phyloP scores from a whole-genome alignment of 2,888 invertebrate genomes.

The Troides aeacus region DNA sequence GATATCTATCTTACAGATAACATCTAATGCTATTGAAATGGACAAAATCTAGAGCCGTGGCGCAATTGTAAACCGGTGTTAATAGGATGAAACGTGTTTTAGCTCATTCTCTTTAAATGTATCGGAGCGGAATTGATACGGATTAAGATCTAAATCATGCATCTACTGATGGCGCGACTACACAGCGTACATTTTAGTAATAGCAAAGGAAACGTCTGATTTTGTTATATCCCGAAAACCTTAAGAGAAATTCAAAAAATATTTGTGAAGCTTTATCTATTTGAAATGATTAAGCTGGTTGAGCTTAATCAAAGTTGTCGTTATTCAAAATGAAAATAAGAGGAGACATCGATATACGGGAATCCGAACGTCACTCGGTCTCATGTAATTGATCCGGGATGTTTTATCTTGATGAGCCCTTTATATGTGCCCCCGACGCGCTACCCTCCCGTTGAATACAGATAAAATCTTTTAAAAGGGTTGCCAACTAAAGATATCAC shows the following conservation, averaged over 20 bases:
- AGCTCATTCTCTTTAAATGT: conserved; percentile 36
- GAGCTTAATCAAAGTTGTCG: conserved; percentile 32
- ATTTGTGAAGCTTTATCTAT: not conserved
- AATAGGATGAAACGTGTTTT: conserved; percentile 49
- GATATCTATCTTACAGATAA: conserved; percentile 65
- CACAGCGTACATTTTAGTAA: not conserved
- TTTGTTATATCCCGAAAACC: not conserved
- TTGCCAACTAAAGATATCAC: conserved; percentile 78
- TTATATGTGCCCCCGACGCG: conserved; percentile 72
- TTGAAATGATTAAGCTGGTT: conserved; percentile 17
- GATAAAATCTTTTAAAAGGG: conserved; percentile 78
- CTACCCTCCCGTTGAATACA: conserved; percentile 70
- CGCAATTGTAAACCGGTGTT: conserved; percentile 52
- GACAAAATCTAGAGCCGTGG: conserved; percentile 56
- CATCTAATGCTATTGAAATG: conserved; percentile 60
- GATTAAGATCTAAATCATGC: conserved; percentile 45
- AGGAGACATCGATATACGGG: conserved; percentile 61
- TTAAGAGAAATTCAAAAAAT: too few relatives aligned
- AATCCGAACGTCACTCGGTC: conserved; percentile 69
- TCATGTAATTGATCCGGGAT: conserved; percentile 77
- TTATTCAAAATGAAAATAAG: conserved; percentile 43
- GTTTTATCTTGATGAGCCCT: conserved; percentile 76
- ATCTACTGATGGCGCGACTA: conserved; percentile 20
- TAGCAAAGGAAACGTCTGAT: not conserved
- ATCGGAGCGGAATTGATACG: conserved; percentile 49